Percentiles rank a stretch among this genome's conserved stretches.
These are phyloP conservation scores for Rotaria sp. DNA, from an alignment of 2,888 invertebrate species.

Conservation along the genomic window DNA sequence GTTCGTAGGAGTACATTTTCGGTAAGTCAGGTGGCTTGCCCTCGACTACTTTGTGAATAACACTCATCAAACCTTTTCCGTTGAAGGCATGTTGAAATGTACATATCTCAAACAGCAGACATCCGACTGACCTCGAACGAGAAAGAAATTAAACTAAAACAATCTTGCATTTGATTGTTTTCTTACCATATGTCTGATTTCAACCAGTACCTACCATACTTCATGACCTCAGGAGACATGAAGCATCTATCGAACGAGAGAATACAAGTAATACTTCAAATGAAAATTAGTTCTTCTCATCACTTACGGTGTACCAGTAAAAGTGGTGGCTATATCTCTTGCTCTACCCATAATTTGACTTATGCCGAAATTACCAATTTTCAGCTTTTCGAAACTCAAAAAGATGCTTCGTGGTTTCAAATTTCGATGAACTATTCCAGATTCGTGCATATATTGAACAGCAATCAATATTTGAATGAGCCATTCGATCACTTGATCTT, in stretches of 20 bases:
- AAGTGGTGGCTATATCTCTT: constrained; percentile 54
- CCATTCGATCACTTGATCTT: constrained; percentile 53
- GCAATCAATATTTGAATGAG: constrained; percentile 53
- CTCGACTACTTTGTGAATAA: constrained; percentile 55
- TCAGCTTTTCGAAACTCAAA: constrained; percentile 51
- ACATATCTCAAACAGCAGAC: constrained; percentile 55
- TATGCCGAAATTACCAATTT: constrained; percentile 56
- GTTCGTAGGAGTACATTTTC: constrained; percentile 48
- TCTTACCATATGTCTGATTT: constrained; percentile 56
- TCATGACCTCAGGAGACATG: constrained; percentile 56
- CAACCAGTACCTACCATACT: constrained; percentile 56
- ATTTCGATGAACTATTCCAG: constrained; percentile 53
- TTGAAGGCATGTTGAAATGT: constrained; percentile 53
- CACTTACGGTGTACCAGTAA: constrained; percentile 53
- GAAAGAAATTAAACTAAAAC: too few species aligned
- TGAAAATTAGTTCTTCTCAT: neutral
- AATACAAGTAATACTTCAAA: neutral
- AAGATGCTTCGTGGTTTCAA: constrained; percentile 56
- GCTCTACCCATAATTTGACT: constrained; percentile 54
- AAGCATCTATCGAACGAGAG: constrained; percentile 44
- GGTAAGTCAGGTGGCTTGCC: constrained; percentile 51
- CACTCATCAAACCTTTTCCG: constrained; percentile 53
- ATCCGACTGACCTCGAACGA: constrained; percentile 52
- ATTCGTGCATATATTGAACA: constrained; percentile 54
- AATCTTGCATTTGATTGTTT: neutral